Evolutionary conservation across 2,797 vertebrate genomes (phyloP).

Genomic region (Anguilla anguilla): DNA sequence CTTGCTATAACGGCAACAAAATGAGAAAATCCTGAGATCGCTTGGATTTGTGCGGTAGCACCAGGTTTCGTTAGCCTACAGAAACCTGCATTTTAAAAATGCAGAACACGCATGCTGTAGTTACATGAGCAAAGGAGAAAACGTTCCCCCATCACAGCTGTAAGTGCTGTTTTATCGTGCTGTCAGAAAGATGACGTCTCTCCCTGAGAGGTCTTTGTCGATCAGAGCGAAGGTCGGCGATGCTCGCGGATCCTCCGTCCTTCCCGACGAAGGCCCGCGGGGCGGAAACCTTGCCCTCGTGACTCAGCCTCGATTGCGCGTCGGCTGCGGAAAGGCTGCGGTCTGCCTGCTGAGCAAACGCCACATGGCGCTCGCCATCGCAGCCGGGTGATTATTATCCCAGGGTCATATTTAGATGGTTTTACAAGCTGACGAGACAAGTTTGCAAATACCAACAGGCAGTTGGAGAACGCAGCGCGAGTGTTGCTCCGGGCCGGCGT

Average conservation of each 20-base stretch:
- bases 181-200: background rate
- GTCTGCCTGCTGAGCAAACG: background rate
- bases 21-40: background rate
- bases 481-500: background rate
- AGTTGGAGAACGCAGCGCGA: background rate
- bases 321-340: background rate
- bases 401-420: slow-evolving; percentile 3
- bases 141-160: background rate
- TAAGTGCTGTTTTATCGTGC: background rate
- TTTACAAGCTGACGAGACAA: slow-evolving; percentile 4
- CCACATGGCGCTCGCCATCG: background rate
- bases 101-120: background rate
- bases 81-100: background rate
- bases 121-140: background rate
- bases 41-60: background rate
- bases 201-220: background rate
- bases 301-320: background rate
- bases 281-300: background rate
- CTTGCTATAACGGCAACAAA: background rate
- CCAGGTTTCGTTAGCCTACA: background rate
- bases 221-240: background rate
- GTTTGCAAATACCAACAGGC: background rate
- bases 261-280: background rate
- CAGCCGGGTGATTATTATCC: background rate
- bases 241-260: background rate